Base-by-base conservation (phyloP, 2,113 vertebrate genomes). In the Probosciger aterrimus region DNA sequence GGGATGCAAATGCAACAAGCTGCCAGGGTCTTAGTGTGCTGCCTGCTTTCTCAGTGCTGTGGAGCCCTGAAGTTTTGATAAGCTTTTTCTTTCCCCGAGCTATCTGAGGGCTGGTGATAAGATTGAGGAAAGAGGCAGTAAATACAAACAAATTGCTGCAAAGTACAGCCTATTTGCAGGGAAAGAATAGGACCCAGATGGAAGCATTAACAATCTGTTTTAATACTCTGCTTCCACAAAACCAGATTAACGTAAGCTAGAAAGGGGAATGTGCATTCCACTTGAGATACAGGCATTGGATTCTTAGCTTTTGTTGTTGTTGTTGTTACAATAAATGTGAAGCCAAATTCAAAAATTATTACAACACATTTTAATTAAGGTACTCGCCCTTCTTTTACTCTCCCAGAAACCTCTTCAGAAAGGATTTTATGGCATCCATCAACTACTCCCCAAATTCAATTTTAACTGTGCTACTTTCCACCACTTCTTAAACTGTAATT, bases 1-100 rank as follows among this genome's bases (percentile, higher is more conserved):
- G 85, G 73, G 91, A 95, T 95, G 91, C 76, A 96, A 95, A 96
- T 63, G 85, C 91, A 96, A 95, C 95, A 96, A 97, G 92, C 92
- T 96, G 84, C 85, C 89, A 84, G 73, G 74, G 82, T 76, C 76
- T 95, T 33, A 67, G 53, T 2, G 47, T 52, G 65, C n/a, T 75
- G 92, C 39, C 53, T 93, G 93, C 91, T 92, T 96, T 96, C 93
- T 91, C 95, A 90, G 93, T 5, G 4, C 84, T 95, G 77, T 74
- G 83, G 76, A 75, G 73, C 78, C 82, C 93, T 78, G 22, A 94
- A 90, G 84, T 96, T 96, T 94, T 80, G 94, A 93, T 86, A 96
- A 96, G 92, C 70, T 78, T 70, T 86, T 93, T 89, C 90, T 82
- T 79, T 91, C 85, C 82, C 78, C 1, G 4, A 96, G 93, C 93